phyloP scores from a whole-genome alignment of 2,888 invertebrate species.

The Cabera pusaria region DNA sequence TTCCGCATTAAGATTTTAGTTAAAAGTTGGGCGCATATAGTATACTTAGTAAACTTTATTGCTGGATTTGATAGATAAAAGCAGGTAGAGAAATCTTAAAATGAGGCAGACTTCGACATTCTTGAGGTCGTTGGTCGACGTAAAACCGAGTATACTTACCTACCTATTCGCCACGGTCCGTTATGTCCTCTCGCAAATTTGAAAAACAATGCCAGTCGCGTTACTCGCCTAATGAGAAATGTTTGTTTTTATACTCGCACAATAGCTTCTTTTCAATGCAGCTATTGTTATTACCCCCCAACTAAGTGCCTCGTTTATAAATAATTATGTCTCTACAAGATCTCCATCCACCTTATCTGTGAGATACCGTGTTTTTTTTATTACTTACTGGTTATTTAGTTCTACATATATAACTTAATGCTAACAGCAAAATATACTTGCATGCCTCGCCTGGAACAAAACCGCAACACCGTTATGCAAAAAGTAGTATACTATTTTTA shows the following conservation, averaged over 20 bases:
- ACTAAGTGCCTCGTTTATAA: slow-evolving; percentile 51
- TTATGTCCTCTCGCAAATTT: slow-evolving; percentile 73
- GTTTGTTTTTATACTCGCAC: slow-evolving; percentile 75
- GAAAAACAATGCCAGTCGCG: slow-evolving; percentile 77
- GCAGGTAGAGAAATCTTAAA: too few relatives aligned
- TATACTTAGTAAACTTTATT: too few relatives aligned
- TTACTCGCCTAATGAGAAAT: slow-evolving; percentile 79
- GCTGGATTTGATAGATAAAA: too few relatives aligned
- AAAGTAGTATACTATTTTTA: too few relatives aligned
- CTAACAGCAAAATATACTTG: too few relatives aligned
- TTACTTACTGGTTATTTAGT: slow-evolving; percentile 8
- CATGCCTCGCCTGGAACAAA: too few relatives aligned
- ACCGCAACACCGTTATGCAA: too few relatives aligned
- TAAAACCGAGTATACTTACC: slow-evolving; percentile 76
- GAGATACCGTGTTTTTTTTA: slow-evolving; percentile 12
- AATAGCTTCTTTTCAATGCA: slow-evolving; percentile 68
- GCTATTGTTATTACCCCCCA: slow-evolving; percentile 58
- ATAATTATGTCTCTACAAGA: slow-evolving; percentile 47
- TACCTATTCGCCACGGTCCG: slow-evolving; percentile 75
- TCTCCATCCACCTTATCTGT: slow-evolving; percentile 27
- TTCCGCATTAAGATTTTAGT: too few relatives aligned
- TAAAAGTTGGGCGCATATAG: too few relatives aligned
- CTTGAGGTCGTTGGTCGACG: slow-evolving; percentile 67
- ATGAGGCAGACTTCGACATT: slow-evolving; percentile 35
- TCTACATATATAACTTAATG: too few relatives aligned